Percentiles rank a stretch among this genome's conserved stretches.
Evolutionary conservation across 2,113 vertebrate species (phyloP).

Genomic region (Rhadina sibilatrix): DNA sequence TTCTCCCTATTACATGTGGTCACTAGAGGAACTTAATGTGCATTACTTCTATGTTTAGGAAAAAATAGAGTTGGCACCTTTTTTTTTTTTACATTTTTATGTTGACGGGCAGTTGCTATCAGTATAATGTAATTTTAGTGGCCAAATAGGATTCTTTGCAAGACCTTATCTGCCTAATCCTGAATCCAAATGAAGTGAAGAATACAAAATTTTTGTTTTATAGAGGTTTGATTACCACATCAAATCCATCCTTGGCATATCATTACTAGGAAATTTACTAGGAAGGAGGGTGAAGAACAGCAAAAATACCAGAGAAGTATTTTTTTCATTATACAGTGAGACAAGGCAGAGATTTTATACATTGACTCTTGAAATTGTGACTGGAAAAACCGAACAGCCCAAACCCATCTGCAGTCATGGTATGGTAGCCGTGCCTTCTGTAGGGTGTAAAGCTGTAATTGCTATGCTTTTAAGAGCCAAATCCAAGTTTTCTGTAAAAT

Average conservation of each 20-base stretch:
- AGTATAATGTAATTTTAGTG: background rate
- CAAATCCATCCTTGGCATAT: background rate
- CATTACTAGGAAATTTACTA: background rate
- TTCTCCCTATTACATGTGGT: background rate
- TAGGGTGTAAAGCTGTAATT: background rate
- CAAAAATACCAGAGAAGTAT: background rate
- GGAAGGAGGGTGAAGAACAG: background rate
- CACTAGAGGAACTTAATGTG: background rate
- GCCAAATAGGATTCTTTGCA: background rate
- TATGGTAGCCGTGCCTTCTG: rapidly evolving
- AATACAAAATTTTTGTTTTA: background rate
- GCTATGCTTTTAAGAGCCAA: background rate
- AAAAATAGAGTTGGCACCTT: background rate
- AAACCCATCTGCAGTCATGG: background rate
- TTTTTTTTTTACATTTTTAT: background rate
- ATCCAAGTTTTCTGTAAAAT: background rate
- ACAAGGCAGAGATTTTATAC: background rate
- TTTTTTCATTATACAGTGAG: background rate
- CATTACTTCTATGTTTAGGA: background rate
- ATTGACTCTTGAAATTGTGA: background rate
- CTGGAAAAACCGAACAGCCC: background rate
- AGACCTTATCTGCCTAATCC: background rate
- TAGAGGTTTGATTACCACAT: background rate
- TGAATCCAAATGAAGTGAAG: background rate
- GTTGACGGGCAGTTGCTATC: background rate